Percentiles rank a stretch among this genome's conserved stretches.
These are phyloP conservation scores for Andrena trimmerana DNA, from an alignment of 2,888 invertebrate genomes.

Conservation along the genomic window DNA sequence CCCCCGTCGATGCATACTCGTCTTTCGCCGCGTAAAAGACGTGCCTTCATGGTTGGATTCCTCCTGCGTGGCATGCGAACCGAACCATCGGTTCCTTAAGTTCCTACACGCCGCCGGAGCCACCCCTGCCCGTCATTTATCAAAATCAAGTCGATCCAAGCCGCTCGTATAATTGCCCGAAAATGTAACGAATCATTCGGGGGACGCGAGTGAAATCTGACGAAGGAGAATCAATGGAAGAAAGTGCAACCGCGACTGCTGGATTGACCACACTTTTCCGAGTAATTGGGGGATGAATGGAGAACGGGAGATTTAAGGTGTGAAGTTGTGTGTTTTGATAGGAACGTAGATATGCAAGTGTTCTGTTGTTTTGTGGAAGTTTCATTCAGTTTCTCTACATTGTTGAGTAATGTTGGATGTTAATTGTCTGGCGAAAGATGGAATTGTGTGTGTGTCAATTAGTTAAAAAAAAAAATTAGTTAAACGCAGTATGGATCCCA, in stretches of 20 bases:
- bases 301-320: too few species aligned
- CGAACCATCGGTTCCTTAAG: constrained; percentile 82
- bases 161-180: constrained; percentile 66
- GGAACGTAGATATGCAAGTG: too few species aligned
- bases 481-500: too few species aligned
- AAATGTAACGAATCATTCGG: constrained; percentile 45
- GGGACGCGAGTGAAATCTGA: constrained; percentile 31
- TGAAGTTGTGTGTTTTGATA: too few species aligned
- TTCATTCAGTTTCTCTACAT: neutral
- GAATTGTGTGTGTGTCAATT: neutral
- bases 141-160: constrained; percentile 78
- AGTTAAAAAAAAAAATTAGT: too few species aligned
- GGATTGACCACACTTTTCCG: neutral
- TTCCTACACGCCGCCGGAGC: constrained; percentile 70
- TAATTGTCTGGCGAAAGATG: neutral
- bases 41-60: constrained; percentile 76
- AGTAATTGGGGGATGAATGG: neutral
- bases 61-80: constrained; percentile 77
- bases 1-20: constrained; percentile 58
- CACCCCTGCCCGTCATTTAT: constrained; percentile 74
- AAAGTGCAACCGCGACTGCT: neutral
- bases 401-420: neutral
- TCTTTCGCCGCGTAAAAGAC: constrained; percentile 61
- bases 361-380: too few species aligned
- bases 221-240: constrained; percentile 3